Conservation (phyloP, 2,797 vertebrate species). For the Paguma larvata region DNA sequence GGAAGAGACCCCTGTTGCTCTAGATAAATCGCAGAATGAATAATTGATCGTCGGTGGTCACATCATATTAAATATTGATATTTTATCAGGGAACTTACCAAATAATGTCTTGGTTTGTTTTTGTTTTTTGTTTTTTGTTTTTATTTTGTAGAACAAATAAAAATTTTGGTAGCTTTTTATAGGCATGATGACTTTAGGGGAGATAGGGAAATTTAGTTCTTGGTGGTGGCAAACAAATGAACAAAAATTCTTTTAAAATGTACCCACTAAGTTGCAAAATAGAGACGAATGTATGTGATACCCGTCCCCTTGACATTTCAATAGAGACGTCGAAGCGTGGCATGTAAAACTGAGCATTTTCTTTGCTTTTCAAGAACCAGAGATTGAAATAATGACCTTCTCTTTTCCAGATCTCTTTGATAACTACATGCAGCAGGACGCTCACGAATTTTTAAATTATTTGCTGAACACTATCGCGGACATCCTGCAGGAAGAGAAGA, state of each 20-base stretch:
- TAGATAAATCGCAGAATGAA: conserved; percentile 49
- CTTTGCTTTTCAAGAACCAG: conserved; percentile 23
- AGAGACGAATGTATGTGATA: not conserved
- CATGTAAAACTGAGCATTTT: not conserved
- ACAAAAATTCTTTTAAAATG: not conserved
- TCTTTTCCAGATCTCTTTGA: conserved; percentile 96
- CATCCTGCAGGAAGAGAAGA: conserved; percentile 99
- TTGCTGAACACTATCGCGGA: conserved; percentile 98
- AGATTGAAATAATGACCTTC: conserved; percentile 58
- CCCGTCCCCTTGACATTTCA: not conserved
- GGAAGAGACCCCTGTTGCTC: conserved; percentile 47
- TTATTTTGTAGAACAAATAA: not conserved
- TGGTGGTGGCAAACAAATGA: not conserved
- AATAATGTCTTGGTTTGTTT: not conserved
- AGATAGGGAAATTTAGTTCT: not conserved
- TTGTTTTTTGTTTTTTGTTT: not conserved
- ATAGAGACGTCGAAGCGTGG: not conserved
- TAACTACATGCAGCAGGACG: conserved; percentile 99
- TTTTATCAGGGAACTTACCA: conserved; percentile 31
- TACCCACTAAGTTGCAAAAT: not conserved
- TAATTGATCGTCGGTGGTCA: conserved; percentile 30
- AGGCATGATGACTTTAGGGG: not conserved
- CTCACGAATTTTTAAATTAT: conserved; percentile 99
- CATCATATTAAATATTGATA: conserved; percentile 47
- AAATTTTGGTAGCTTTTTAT: not conserved